Percentiles rank a stretch among this genome's conserved stretches.
Evolutionary conservation across 2,888 invertebrate genomes (phyloP).

Genomic region (Chironomus tentans): DNA sequence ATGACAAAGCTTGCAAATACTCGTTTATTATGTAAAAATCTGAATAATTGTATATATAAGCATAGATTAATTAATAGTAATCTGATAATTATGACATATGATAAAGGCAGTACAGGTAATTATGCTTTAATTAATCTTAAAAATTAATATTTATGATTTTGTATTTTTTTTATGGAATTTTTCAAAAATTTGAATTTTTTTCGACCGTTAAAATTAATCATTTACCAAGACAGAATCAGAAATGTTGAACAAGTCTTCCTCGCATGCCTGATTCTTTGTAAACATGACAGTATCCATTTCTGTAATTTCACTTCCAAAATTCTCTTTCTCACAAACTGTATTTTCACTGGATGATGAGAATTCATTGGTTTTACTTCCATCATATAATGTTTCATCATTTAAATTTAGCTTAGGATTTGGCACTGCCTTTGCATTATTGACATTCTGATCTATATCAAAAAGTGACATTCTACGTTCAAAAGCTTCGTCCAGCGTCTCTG

Average conservation of each 20-base stretch:
- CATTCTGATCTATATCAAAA: not conserved
- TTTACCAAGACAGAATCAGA: not conserved
- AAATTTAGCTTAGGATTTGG: not conserved
- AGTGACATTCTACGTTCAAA: not conserved
- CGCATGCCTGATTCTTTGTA: not conserved
- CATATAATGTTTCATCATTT: not conserved
- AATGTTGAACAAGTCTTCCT: not conserved
- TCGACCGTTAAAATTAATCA: not conserved
- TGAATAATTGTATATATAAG: too few species aligned
- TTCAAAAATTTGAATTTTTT: too few species aligned
- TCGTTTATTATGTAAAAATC: too few species aligned
- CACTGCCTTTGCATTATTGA: not conserved
- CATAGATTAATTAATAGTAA: too few species aligned
- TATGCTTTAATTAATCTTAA: too few species aligned
- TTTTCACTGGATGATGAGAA: not conserved
- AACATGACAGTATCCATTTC: not conserved
- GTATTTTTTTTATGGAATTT: too few species aligned
- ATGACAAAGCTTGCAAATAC: too few species aligned
- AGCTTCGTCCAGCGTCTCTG: not conserved
- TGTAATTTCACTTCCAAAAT: not conserved
- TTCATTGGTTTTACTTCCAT: not conserved
- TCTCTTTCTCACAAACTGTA: not conserved
- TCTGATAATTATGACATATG: too few species aligned
- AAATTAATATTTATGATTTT: too few species aligned
- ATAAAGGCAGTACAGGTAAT: too few species aligned